Conservation (phyloP, 1,140 invertebrate genomes). For the Diachasmimorpha longicaudata region DNA sequence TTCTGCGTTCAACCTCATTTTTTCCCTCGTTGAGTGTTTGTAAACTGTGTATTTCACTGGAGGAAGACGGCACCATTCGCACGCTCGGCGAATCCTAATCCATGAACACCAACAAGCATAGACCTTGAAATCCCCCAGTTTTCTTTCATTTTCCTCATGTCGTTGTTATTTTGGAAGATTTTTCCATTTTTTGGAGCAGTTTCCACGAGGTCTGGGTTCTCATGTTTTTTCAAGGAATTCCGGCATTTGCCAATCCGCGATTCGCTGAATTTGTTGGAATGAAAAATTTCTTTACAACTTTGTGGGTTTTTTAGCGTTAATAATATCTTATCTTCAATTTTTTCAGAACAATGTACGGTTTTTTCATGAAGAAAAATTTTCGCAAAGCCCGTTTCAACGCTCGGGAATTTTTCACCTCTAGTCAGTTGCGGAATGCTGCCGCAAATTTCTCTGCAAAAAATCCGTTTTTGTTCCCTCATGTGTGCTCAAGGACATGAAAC, state of each 20-base stretch:
- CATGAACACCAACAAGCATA: background rate
- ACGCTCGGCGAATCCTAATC: slow-evolving; percentile 26
- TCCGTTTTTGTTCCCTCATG: background rate
- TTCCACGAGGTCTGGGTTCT: too few species aligned
- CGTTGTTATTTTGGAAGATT: background rate
- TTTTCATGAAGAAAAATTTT: background rate
- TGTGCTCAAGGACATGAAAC: background rate
- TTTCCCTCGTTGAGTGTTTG: background rate
- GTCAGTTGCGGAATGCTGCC: background rate
- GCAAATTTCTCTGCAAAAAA: slow-evolving; percentile 1
- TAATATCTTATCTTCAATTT: too few species aligned
- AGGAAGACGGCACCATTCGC: slow-evolving; percentile 26
- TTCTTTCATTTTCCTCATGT: slow-evolving; percentile 14
- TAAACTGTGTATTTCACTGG: background rate
- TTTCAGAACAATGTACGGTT: too few species aligned
- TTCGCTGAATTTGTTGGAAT: too few species aligned
- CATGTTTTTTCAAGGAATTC: too few species aligned
- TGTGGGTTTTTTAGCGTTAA: too few species aligned
- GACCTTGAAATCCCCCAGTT: slow-evolving; percentile 14
- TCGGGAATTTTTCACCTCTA: background rate
- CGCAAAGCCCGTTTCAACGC: background rate
- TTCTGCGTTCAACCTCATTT: background rate
- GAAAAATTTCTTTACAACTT: too few species aligned
- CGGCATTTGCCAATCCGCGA: too few species aligned
- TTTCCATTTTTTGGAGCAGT: background rate